Evolutionary conservation across 2,113 vertebrate genomes (phyloP), one percentile per base, ranked within the genome.

Genomic region (Pomatostomus ruficeps): DNA sequence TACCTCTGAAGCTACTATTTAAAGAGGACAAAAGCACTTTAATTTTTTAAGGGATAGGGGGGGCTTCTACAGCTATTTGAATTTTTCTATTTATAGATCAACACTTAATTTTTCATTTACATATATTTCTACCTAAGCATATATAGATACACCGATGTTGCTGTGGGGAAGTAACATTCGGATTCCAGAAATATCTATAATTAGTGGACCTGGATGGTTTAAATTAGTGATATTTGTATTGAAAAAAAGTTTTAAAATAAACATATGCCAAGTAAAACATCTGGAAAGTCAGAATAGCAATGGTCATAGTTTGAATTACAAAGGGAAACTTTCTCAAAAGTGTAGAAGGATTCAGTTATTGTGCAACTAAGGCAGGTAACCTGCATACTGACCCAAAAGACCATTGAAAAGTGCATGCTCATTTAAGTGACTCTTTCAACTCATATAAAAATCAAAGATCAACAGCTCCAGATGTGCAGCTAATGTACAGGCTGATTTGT

Each of bases 231-330:
- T 90, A 94, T 67, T 91, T 85, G 20, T 36, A 71, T 24, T 29
- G 46, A 83, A 90, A 88, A 88, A 73, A 79, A 9, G 7, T 58
- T 73, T 70, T 49, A 10, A 88, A 79, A 80, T 62, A 38, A 79
- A 70, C 0, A 0, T 46, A 45, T 48, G 74, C 77, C 89, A 96
- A 89, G 18, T 55, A 62, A 85, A 96, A 96, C 63, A 83, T 88
- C 94, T 96, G 82, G 78, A 83, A 94, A 86, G 25, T 83, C 28
- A 74, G 49, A 94, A 80, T 8, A 88, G 14, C 38, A 88, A 35
- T 21, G 62, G 71, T 71, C 28, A 26, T 70, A 80, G 33, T 48
- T 73, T 76, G 40, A 91, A 63, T 82, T 59, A 77, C 15, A 93
- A 95, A 80, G 22, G 11, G 31, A 91, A 73, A 85, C 70, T 93